Base-by-base conservation (phyloP, 1,140 invertebrate genomes). In the Bombus impatiens region DNA sequence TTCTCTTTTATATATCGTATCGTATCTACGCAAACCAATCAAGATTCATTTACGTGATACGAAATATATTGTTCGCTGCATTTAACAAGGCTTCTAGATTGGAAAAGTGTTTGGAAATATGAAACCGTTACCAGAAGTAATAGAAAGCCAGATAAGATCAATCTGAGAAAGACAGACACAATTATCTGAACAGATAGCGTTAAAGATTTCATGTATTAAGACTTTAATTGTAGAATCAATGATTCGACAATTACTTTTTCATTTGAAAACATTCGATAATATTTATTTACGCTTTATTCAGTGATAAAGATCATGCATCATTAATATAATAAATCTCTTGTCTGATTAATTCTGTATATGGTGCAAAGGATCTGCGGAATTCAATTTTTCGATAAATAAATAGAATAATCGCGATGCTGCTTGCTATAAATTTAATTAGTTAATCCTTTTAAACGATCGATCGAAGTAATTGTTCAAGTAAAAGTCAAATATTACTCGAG, bases 1-100 rank as follows among this genome's bases (percentile, higher is more conserved):
- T 10, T 32, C 8, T 53, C 37, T 62, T 76, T 78, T 86, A 86
- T 83, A 86, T 83, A 78, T 25, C 18, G 25, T 1, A 95, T 94
- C n/a, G 94, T 85, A 85, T 85, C 78, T 40, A 18, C 91, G 1
- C 2, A 22, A 40, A 78, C 6, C 40, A 42, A n/a, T 15, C n/a
- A 57, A 4, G 2, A 62, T 71, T 62, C 22, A n/a, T 70, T 44
- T 32, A 62, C 40, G 3, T 67, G 35, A 40, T 35, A 42, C 28
- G 6, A 57, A 37, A 75, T 47, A 53, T 53, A 18, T 25, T 5
- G 6, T 6, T 67, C n/a, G 13, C 5, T 42, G 8, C 22, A 18
- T 35, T 75, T 25, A 22, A 82, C 44, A 13, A 22, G n/a, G 1
- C 42, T 28, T 13, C 4, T 22, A 62, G 44, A 68, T 78, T 53